phyloP scores from a whole-genome alignment of 2,888 invertebrate species.

The Eugnorisma glareosa region DNA sequence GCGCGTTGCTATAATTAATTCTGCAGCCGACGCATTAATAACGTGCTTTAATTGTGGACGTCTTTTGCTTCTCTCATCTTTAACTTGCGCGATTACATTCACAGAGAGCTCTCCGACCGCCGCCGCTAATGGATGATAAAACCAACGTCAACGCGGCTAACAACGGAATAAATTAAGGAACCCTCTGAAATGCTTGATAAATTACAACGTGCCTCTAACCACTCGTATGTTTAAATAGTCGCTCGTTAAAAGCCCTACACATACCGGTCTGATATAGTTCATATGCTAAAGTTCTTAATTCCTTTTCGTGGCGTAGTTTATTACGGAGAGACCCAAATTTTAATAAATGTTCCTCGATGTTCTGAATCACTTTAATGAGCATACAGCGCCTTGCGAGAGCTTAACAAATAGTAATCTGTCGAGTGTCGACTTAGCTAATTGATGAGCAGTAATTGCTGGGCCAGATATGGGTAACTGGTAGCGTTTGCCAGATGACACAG shows the following conservation, averaged over 20 bases:
- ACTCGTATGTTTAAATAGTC: constrained; percentile 75
- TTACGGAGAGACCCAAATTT: constrained; percentile 40
- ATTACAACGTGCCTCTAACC: constrained; percentile 75
- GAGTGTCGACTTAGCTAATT: constrained; percentile 45
- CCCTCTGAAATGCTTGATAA: constrained; percentile 80
- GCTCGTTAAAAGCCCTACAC: constrained; percentile 69
- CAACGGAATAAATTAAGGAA: constrained; percentile 81
- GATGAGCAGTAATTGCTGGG: constrained; percentile 57
- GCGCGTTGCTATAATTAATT: constrained; percentile 78
- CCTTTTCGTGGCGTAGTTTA: constrained; percentile 36
- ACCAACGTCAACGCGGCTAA: constrained; percentile 80
- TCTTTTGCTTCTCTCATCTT: constrained; percentile 75
- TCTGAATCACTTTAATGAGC: constrained; percentile 35
- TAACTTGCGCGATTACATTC: constrained; percentile 73
- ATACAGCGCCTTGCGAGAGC: constrained; percentile 22
- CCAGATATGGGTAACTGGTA: constrained; percentile 47
- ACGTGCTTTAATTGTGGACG: constrained; percentile 75
- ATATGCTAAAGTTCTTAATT: constrained; percentile 59
- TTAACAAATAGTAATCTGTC: constrained; percentile 50
- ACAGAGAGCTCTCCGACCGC: constrained; percentile 65
- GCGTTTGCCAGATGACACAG: constrained; percentile 57
- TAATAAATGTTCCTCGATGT: constrained; percentile 36
- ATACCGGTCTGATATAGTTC: constrained; percentile 46
- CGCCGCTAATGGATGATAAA: constrained; percentile 81
- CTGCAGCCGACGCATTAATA: constrained; percentile 78